Conservation (phyloP, 1,140 invertebrate genomes). For the Anoplophora glabripennis region DNA sequence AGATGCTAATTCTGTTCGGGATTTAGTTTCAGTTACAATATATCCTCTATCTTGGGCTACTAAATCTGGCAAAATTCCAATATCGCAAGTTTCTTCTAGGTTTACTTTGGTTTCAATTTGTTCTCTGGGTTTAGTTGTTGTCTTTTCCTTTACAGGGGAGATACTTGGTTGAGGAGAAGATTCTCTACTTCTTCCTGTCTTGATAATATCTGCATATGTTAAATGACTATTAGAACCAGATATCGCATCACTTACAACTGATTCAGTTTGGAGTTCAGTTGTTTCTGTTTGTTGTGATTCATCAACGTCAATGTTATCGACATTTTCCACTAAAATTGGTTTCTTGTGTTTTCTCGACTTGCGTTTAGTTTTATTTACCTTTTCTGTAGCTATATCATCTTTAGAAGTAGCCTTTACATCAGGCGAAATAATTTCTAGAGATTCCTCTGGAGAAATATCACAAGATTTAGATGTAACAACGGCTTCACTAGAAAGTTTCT, state of each 20-base stretch:
- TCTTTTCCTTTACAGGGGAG: neutral
- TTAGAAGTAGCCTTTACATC: too few species aligned
- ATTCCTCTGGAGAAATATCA: too few species aligned
- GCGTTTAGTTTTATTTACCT: neutral
- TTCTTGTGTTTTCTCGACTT: constrained; percentile 7
- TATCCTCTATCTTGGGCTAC: neutral
- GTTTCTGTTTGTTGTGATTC: constrained; percentile 1
- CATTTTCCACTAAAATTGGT: neutral
- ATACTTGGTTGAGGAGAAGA: constrained; percentile 19
- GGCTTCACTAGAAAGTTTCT: neutral
- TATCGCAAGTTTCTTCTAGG: neutral
- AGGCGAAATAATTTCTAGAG: too few species aligned
- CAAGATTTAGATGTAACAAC: neutral
- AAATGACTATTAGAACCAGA: constrained; percentile 8
- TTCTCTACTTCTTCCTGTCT: constrained; percentile 30
- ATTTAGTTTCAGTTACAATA: neutral
- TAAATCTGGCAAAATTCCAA: neutral
- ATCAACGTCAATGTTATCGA: neutral
- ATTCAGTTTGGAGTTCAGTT: constrained; percentile 3
- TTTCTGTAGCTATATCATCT: constrained; percentile 18
- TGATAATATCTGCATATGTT: constrained; percentile 29
- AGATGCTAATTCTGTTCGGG: neutral
- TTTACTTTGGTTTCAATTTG: neutral
- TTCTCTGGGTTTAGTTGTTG: neutral
- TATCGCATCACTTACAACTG: neutral